phyloP scores from a whole-genome alignment of 2,888 invertebrate species.

The Stegana nigrithorax region DNA sequence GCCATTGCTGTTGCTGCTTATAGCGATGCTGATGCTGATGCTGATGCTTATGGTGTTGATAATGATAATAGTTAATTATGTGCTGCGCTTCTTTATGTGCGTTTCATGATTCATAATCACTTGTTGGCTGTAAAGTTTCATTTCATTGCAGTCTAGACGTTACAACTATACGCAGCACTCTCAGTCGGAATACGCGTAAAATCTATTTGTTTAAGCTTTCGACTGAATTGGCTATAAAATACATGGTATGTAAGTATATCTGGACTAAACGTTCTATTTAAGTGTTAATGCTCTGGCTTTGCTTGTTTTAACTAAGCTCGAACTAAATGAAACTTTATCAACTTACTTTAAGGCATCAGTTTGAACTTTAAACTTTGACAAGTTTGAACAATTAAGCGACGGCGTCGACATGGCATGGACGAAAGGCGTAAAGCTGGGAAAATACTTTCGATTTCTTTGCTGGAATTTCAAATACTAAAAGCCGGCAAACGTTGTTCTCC shows the following conservation, averaged over 20 bases:
- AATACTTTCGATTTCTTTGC: slow-evolving; percentile 37
- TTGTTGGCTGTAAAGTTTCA: not conserved
- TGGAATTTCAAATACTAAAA: slow-evolving; percentile 29
- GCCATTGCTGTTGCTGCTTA: slow-evolving; percentile 26
- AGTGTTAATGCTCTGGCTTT: too few species aligned
- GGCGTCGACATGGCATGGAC: too few species aligned
- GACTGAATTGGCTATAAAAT: too few species aligned
- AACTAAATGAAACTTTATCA: not conserved
- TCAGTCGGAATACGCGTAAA: too few species aligned
- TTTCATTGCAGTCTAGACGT: too few species aligned
- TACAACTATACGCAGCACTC: too few species aligned
- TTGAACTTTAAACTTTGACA: not conserved
- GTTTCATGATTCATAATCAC: slow-evolving; percentile 42
- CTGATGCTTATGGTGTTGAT: slow-evolving; percentile 19
- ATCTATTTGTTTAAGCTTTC: too few species aligned
- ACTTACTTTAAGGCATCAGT: not conserved
- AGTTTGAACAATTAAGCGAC: too few species aligned
- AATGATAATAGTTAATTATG: slow-evolving; percentile 53
- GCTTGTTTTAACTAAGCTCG: not conserved
- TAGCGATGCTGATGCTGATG: not conserved
- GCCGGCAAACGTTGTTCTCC: not conserved
- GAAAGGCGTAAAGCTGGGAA: slow-evolving; percentile 27
- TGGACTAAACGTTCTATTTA: too few species aligned
- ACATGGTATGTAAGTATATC: too few species aligned
- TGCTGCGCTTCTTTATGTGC: slow-evolving; percentile 32